Percentiles rank a stretch among this genome's conserved stretches.
Evolutionary conservation across 2,113 vertebrate genomes (phyloP).

Genomic region (Redunca redunca): DNA sequence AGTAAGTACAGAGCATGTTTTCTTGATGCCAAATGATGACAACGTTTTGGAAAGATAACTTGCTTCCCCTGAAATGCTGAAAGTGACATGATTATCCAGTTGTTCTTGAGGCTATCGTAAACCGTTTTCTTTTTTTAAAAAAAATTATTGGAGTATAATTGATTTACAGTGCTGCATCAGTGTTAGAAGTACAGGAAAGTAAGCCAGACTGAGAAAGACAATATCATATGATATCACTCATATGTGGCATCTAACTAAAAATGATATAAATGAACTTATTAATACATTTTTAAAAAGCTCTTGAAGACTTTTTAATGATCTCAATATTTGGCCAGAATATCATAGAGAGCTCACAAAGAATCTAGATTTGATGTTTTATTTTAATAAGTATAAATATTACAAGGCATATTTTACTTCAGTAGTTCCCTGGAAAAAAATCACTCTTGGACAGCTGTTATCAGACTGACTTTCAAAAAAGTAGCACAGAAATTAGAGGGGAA

Average conservation of each 20-base stretch:
- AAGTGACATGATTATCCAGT: neutral
- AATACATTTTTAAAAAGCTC: neutral
- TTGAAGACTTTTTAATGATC: neutral
- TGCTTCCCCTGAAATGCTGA: neutral
- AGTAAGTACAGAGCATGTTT: neutral
- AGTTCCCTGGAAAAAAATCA: neutral
- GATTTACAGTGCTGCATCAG: neutral
- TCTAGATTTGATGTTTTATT: neutral
- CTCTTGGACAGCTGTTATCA: neutral
- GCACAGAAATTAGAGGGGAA: neutral
- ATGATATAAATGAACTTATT: neutral
- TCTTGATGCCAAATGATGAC: neutral
- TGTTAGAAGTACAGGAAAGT: neutral
- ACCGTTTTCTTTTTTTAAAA: rapidly evolving
- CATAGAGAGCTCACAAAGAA: neutral
- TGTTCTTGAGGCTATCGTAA: neutral
- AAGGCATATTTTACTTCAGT: neutral
- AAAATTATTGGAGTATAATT: neutral
- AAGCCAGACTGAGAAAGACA: neutral
- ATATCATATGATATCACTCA: neutral
- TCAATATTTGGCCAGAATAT: neutral
- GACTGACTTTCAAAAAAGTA: neutral
- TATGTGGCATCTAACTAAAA: neutral
- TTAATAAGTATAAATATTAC: neutral
- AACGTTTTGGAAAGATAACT: neutral